These are phyloP conservation scores for Tenebrosternarchus preto DNA, from an alignment of 2,113 vertebrate genomes.

Conservation along the genomic window DNA sequence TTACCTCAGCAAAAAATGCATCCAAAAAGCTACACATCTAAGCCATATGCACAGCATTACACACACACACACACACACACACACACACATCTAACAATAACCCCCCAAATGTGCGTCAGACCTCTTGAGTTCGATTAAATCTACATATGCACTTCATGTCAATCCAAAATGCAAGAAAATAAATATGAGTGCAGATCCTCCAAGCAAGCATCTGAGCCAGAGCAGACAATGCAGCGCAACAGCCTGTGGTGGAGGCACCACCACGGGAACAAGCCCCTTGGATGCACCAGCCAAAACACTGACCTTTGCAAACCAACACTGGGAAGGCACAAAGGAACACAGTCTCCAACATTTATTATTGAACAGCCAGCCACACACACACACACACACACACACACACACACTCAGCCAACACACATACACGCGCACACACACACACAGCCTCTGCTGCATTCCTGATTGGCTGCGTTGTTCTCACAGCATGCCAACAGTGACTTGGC, in stretches of 20 bases:
- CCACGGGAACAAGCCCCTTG: constrained; percentile 39
- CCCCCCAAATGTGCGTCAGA: background rate
- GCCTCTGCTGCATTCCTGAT: constrained; percentile 60
- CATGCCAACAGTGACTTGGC: constrained; percentile 51
- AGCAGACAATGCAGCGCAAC: constrained; percentile 8
- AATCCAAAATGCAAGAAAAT: constrained; percentile 11
- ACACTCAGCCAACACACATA: constrained; percentile 12
- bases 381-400: constrained; percentile 50
- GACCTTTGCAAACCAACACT: constrained; percentile 59
- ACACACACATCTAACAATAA: background rate
- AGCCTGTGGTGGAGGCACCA: constrained; percentile 24
- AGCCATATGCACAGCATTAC: background rate
- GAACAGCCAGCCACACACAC: constrained; percentile 29
- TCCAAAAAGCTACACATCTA: background rate
- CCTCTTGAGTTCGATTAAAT: background rate
- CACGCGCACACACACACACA: constrained; percentile 31
- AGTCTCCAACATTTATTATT: constrained; percentile 54
- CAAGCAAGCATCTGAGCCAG: constrained; percentile 30
- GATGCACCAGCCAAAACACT: constrained; percentile 53
- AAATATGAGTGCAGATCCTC: constrained; percentile 27
- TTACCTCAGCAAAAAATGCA: background rate
- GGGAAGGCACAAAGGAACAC: constrained; percentile 51
- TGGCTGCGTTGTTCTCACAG: constrained; percentile 56
- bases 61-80: constrained; percentile 4
- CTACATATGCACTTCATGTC: background rate